Percentiles rank a stretch among this genome's conserved stretches.
Evolutionary conservation across 1,140 invertebrate species (phyloP).

Genomic region (Dolichoris vasculosae): DNA sequence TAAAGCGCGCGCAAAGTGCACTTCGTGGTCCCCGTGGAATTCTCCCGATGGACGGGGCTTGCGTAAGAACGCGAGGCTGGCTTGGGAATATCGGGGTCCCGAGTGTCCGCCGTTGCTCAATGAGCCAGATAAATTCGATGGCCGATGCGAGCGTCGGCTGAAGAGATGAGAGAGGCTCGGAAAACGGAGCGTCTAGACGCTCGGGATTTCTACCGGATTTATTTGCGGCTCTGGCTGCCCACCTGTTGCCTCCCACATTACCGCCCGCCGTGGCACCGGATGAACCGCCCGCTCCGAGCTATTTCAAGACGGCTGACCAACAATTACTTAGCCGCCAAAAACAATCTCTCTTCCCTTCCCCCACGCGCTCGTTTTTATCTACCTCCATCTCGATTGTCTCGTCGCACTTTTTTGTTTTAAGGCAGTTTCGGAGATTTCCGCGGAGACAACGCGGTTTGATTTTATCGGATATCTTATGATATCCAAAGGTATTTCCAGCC

Average conservation of each 20-base stretch:
- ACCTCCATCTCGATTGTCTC: conserved; percentile 42
- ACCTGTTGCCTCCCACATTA: conserved; percentile 12
- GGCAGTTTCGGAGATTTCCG: not conserved
- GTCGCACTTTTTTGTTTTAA: not conserved
- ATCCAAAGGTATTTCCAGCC: too few relatives aligned
- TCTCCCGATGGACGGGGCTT: not conserved
- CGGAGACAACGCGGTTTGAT: not conserved
- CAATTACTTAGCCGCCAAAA: conserved; percentile 14
- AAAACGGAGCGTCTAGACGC: conserved; percentile 28
- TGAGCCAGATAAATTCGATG: conserved; percentile 23
- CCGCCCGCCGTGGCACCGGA: not conserved
- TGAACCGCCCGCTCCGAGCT: not conserved
- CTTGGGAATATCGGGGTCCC: not conserved
- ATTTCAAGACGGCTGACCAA: conserved; percentile 17
- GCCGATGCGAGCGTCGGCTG: not conserved
- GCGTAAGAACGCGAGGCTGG: not conserved
- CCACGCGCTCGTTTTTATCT: conserved; percentile 53
- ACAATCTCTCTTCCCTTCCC: conserved; percentile 49
- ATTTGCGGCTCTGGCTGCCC: conserved; percentile 18
- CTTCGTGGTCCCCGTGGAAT: not conserved
- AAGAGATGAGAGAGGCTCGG: not conserved
- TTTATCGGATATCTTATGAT: not conserved
- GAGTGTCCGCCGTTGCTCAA: not conserved
- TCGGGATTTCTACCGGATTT: conserved; percentile 20
- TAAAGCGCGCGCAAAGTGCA: not conserved